These are phyloP conservation scores for Montipora foliosa DNA, from an alignment of 64 coral and sea anemone genomes.

Conservation along the genomic window DNA sequence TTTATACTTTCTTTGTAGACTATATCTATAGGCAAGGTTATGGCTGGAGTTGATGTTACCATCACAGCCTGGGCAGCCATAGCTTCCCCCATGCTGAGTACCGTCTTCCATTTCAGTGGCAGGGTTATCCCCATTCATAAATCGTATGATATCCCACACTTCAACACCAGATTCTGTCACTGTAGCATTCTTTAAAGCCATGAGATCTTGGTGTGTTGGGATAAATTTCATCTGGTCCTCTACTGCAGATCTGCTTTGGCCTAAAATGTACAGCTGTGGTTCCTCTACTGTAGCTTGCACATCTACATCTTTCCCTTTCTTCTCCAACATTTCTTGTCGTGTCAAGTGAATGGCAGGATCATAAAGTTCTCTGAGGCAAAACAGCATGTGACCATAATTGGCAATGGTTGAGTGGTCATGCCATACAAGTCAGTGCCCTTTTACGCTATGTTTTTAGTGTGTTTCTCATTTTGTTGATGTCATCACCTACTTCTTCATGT, in stretches of 20 bases:
- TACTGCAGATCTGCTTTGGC: background rate
- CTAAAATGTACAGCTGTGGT: constrained; percentile 36
- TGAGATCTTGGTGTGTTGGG: constrained; percentile 3
- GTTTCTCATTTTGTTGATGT: constrained; percentile 1
- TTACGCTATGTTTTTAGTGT: background rate
- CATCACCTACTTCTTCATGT: constrained; percentile 5
- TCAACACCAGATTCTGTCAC: background rate
- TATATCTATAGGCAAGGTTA: no score
- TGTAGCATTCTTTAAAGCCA: background rate
- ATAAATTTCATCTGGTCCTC: constrained; percentile 19
- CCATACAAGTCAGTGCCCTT: constrained; percentile 56
- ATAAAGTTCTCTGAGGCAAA: constrained; percentile 19
- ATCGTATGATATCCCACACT: constrained; percentile 36
- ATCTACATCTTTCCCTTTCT: background rate
- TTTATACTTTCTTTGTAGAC: background rate
- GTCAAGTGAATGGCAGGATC: no score
- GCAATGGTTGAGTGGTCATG: constrained; percentile 48
- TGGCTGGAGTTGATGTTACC: no score
- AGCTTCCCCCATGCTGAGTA: no score
- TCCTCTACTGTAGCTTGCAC: constrained; percentile 43
- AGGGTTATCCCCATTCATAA: constrained; percentile 58
- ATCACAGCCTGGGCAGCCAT: no score
- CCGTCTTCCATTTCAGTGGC: no score
- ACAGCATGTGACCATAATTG: constrained; percentile 61
- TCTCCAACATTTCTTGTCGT: no score